Percentiles rank a stretch among this genome's conserved stretches.
Conservation (phyloP, 2,113 vertebrate species). For the Nycticebus coucang region DNA sequence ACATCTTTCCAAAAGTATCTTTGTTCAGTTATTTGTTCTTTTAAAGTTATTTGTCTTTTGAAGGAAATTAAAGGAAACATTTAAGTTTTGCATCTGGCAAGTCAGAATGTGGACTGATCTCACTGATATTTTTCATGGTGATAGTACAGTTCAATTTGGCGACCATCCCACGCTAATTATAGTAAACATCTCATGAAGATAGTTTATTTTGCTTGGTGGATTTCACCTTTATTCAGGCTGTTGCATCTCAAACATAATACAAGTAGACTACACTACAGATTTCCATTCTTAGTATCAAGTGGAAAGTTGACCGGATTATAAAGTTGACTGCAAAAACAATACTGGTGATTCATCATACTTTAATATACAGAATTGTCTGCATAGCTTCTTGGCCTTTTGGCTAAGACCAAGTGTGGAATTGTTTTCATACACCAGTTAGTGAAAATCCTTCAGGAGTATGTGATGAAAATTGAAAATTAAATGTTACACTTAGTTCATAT, state of each 20-base stretch:
- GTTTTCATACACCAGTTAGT: neutral
- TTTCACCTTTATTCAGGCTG: slow-evolving; percentile 47
- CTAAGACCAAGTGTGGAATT: neutral
- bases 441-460: slow-evolving; percentile 15
- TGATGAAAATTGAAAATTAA: neutral
- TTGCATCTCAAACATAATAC: slow-evolving; percentile 7
- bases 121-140: neutral
- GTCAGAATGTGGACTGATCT: neutral
- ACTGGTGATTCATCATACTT: neutral
- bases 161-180: slow-evolving; percentile 29
- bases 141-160: slow-evolving; percentile 44
- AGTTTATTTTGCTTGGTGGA: neutral
- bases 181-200: neutral
- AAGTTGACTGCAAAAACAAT: neutral
- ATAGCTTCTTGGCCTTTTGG: neutral
- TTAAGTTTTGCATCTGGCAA: slow-evolving; percentile 24
- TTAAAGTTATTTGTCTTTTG: neutral
- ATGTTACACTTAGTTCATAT: slow-evolving; percentile 16
- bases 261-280: neutral
- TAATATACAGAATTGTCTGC: neutral
- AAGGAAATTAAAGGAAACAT: slow-evolving; percentile 34
- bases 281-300: neutral
- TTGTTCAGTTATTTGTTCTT: slow-evolving; percentile 3
- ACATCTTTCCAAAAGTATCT: neutral
- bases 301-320: neutral